Percentiles rank a stretch among this genome's conserved stretches.
phyloP scores from a whole-genome alignment of 2,113 vertebrate species.

The Delphinapterus leucas region DNA sequence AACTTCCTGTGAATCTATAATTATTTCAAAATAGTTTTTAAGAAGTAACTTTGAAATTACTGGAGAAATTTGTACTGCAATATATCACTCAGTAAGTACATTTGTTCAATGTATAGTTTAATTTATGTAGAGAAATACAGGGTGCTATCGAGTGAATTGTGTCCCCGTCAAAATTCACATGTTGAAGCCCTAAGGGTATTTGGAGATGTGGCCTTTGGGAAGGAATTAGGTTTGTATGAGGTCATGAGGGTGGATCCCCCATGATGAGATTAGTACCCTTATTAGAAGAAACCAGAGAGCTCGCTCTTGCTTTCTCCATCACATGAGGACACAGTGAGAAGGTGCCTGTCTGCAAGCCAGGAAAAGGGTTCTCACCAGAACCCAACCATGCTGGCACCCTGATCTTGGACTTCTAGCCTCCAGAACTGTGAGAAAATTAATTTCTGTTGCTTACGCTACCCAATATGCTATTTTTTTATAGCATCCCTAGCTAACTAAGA shows the following conservation, averaged over 20 bases:
- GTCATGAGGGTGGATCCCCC: background rate
- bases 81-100: background rate
- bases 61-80: background rate
- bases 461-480: background rate
- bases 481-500: background rate
- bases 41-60: background rate
- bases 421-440: background rate
- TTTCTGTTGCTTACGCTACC: background rate
- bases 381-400: background rate
- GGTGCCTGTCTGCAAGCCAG: background rate
- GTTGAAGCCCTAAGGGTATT: background rate
- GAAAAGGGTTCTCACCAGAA: background rate
- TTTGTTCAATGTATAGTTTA: background rate
- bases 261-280: background rate
- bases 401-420: background rate
- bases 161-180: background rate
- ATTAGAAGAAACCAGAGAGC: background rate
- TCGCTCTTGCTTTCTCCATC: background rate
- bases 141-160: background rate
- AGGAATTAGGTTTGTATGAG: background rate
- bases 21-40: constrained; percentile 23
- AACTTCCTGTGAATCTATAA: background rate
- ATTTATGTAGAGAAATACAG: background rate
- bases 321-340: background rate
- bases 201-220: background rate